Evolutionary conservation across 2,113 vertebrate genomes (phyloP).

Genomic region (Macquaria australasica): DNA sequence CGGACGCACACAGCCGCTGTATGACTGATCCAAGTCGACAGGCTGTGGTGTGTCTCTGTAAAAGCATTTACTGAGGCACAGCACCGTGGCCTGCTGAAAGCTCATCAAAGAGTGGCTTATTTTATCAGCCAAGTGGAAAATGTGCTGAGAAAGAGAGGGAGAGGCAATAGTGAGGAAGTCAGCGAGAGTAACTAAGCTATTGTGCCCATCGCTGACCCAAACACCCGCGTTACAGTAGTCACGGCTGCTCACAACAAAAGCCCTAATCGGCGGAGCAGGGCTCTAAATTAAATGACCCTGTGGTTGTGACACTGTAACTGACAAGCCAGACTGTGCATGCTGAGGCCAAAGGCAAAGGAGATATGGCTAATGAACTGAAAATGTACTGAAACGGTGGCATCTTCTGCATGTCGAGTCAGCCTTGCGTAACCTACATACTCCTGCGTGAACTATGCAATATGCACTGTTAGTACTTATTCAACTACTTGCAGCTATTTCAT

Average conservation of each 20-base stretch:
- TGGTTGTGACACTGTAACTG: slow-evolving; percentile 67
- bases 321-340: slow-evolving; percentile 48
- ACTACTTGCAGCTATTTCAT: slow-evolving; percentile 48
- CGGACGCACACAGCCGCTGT: slow-evolving; percentile 38
- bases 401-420: slow-evolving; percentile 49
- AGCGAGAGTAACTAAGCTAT: slow-evolving; percentile 76
- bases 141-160: slow-evolving; percentile 78
- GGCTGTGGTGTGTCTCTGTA: slow-evolving; percentile 77
- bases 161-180: slow-evolving; percentile 74
- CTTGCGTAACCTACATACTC: slow-evolving; percentile 52
- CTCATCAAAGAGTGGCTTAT: slow-evolving; percentile 83
- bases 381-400: slow-evolving; percentile 55
- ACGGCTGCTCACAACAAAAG: slow-evolving; percentile 72
- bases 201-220: slow-evolving; percentile 78
- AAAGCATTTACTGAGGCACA: slow-evolving; percentile 75
- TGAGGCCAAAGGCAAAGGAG: slow-evolving; percentile 58
- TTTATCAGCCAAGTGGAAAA: slow-evolving; percentile 85
- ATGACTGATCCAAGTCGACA: slow-evolving; percentile 76
- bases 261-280: slow-evolving; percentile 69
- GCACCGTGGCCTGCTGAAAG: slow-evolving; percentile 67
- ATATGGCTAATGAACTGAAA: slow-evolving; percentile 73
- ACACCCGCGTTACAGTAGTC: slow-evolving; percentile 72
- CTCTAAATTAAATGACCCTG: slow-evolving; percentile 72
- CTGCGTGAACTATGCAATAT: slow-evolving; percentile 38
- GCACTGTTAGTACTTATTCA: slow-evolving; percentile 25